A percentile compares a stretch with the other conserved stretches of the same genome.
Evolutionary conservation across 2,113 vertebrate genomes (phyloP).

Genomic region (Mustela lutreola): DNA sequence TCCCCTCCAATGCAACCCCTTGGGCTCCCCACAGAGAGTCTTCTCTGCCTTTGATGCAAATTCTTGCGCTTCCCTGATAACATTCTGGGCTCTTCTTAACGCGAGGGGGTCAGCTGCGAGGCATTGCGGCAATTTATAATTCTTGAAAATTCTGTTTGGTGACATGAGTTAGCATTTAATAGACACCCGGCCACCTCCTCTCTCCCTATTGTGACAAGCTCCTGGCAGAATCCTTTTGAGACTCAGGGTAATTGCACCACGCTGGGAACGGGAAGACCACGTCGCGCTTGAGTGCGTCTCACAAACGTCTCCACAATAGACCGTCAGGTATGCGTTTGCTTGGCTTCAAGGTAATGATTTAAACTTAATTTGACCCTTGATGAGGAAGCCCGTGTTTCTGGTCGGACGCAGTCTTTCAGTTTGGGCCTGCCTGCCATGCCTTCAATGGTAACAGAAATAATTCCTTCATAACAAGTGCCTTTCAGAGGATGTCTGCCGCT

Average conservation of each 20-base stretch:
- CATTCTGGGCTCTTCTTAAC: slow-evolving; percentile 82
- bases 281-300: slow-evolving; percentile 80
- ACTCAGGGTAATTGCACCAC: slow-evolving; percentile 80
- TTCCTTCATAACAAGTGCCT: slow-evolving; percentile 90
- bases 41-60: slow-evolving; percentile 73
- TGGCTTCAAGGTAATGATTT: slow-evolving; percentile 87
- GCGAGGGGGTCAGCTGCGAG: slow-evolving; percentile 80
- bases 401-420: slow-evolving; percentile 83
- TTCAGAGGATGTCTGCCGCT: slow-evolving; percentile 89
- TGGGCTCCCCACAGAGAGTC: background rate
- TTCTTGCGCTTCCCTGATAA: slow-evolving; percentile 68
- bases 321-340: slow-evolving; percentile 76
- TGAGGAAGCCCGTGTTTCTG: slow-evolving; percentile 85
- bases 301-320: slow-evolving; percentile 83
- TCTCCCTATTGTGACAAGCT: slow-evolving; percentile 81
- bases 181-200: slow-evolving; percentile 81
- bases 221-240: slow-evolving; percentile 84
- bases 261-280: slow-evolving; percentile 68
- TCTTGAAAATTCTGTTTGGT: slow-evolving; percentile 85
- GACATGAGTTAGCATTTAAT: slow-evolving; percentile 85
- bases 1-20: background rate
- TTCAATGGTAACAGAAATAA: slow-evolving; percentile 87
- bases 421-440: slow-evolving; percentile 83
- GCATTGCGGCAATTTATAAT: slow-evolving; percentile 82
- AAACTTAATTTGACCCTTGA: slow-evolving; percentile 89